A percentile compares a stretch with the other conserved stretches of the same genome.
Evolutionary conservation across 2,888 invertebrate species (phyloP).

Genomic region (Agonopterix arenella): DNA sequence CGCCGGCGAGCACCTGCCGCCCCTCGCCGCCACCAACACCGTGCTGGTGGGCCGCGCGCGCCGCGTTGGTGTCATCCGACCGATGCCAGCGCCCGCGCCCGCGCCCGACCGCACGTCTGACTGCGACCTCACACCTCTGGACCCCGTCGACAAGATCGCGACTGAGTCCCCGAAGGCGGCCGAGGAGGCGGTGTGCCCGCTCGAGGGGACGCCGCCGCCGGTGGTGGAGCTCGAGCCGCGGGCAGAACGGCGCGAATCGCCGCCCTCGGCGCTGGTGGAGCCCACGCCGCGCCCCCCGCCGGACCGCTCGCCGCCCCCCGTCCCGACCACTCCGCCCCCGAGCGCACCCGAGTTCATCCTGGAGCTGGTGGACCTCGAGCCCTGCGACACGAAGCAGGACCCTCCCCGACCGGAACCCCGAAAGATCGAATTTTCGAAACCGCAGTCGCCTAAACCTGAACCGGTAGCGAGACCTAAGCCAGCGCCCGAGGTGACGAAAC

Average conservation of each 20-base stretch:
- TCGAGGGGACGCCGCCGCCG: constrained; percentile 31
- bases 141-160: neutral
- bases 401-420: neutral
- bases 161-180: constrained; percentile 22
- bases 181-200: constrained; percentile 18
- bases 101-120: constrained; percentile 18
- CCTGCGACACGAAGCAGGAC: constrained; percentile 4
- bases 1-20: constrained; percentile 42
- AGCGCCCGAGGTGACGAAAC: no score
- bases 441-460: neutral
- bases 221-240: constrained; percentile 57
- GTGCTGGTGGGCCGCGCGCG: constrained; percentile 55
- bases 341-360: constrained; percentile 14
- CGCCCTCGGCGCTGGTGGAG: constrained; percentile 60
- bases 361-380: constrained; percentile 7
- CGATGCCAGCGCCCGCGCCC: constrained; percentile 39
- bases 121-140: constrained; percentile 17
- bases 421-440: neutral
- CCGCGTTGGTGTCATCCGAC: constrained; percentile 77
- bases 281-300: constrained; percentile 43
- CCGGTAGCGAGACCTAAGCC: no score
- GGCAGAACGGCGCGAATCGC: constrained; percentile 34
- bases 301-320: constrained; percentile 21
- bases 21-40: constrained; percentile 54
- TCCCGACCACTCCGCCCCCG: constrained; percentile 20